Evolutionary conservation across 2,113 vertebrate species (phyloP).

Genomic region (Pelecanoides urinatrix): DNA sequence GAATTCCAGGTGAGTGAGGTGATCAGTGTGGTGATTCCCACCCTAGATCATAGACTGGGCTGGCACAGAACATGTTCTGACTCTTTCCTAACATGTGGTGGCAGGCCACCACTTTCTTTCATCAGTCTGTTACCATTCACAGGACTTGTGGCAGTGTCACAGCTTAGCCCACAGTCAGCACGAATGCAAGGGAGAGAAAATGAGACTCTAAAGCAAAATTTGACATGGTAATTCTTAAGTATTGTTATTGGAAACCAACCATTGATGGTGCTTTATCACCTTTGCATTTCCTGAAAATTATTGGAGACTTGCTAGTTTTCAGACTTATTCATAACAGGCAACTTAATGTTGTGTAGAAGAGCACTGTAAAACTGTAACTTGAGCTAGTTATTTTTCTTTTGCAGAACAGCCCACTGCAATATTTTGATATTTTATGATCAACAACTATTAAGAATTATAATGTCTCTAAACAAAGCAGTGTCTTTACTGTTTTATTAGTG

Average conservation of each 20-base stretch:
- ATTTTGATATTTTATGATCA: background rate
- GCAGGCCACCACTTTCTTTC: background rate
- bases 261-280: background rate
- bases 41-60: background rate
- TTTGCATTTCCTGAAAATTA: background rate
- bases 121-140: background rate
- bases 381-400: background rate
- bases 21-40: background rate
- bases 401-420: background rate
- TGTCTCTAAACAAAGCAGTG: background rate
- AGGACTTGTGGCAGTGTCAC: background rate
- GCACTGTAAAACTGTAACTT: background rate
- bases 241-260: background rate
- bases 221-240: background rate
- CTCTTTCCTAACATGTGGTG: background rate
- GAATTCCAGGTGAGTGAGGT: background rate
- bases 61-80: background rate
- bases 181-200: background rate
- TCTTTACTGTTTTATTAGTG: background rate
- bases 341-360: background rate
- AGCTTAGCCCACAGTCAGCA: background rate
- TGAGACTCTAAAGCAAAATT: background rate
- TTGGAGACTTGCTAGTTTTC: background rate
- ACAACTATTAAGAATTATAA: background rate
- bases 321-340: background rate